phyloP scores from a whole-genome alignment of 2,888 invertebrate species.

The Neuroscelio doddi region DNA sequence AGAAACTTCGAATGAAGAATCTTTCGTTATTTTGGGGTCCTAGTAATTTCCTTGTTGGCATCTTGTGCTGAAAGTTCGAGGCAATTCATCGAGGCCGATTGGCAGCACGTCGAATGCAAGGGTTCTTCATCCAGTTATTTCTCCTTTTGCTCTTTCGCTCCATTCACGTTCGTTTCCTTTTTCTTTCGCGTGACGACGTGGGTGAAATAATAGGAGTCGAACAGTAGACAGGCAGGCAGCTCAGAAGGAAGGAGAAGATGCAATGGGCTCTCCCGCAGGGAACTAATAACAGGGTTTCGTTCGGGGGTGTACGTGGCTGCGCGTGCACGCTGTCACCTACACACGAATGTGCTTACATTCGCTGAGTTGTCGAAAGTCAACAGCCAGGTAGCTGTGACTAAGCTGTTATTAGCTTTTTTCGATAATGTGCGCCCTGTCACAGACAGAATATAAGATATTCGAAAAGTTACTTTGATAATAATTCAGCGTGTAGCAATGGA shows the following conservation, averaged over 20 bases:
- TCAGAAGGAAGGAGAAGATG: constrained; percentile 31
- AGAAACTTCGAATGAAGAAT: constrained; percentile 26
- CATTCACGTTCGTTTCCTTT: constrained; percentile 38
- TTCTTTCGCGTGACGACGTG: constrained; percentile 34
- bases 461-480: too few relatives aligned
- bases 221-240: constrained; percentile 27
- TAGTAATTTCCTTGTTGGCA: constrained; percentile 43
- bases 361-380: constrained; percentile 18
- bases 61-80: constrained; percentile 43
- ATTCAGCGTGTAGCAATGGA: too few relatives aligned
- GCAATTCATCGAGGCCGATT: constrained; percentile 51
- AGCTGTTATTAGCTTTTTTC: constrained; percentile 70
- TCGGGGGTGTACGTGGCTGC: constrained; percentile 52
- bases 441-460: constrained; percentile 57
- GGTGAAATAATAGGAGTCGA: constrained; percentile 48
- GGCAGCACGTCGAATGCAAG: constrained; percentile 50
- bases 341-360: constrained; percentile 11
- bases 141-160: constrained; percentile 27
- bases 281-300: constrained; percentile 68
- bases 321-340: constrained; percentile 49
- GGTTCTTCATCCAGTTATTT: constrained; percentile 47
- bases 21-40: constrained; percentile 35
- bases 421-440: constrained; percentile 70
- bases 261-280: constrained; percentile 60
- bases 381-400: constrained; percentile 54